Evolutionary conservation across 2,888 invertebrate species (phyloP), one percentile per base, ranked within the genome.

Genomic region (Urechis unicinctus): DNA sequence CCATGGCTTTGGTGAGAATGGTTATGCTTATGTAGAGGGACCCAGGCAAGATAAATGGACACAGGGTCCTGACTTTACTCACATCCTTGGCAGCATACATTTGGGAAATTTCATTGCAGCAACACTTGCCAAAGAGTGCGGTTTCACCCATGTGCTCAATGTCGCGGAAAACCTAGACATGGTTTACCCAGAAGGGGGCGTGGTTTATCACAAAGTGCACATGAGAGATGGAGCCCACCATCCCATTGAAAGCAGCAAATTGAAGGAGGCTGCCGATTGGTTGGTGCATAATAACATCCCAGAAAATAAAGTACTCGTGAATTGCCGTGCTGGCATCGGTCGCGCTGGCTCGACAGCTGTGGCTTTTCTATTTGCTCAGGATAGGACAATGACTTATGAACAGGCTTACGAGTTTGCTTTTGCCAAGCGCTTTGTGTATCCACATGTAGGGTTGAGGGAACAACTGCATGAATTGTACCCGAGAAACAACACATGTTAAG

Each of bases 91-190:
- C 24, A 46, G 45, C 26, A 57, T 65, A n/a, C 47, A 62, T 46
- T 55, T 66, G n/a, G 66, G 66, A 9, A 66, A 66, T 43, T 65
- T 63, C 53, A 63, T 61, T n/a, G 65, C 66, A 24, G 64, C 66
- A 1, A 50, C 61, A 1, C 49, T 57, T 3, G 63, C 63, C 6
- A 58, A 60, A 30, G 44, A 61, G 44, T 53, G 55, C 28, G 61
- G 58, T 1, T 62, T 63, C 47, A 65, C 64, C 22, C 58, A 59
- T 6, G 56, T 66, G 1, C 55, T 66, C 6, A 66, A 66, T 50
- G 56, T 65, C 6, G 65, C 66, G 2, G 63, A 63, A 24, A 60
- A 60, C 42, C 55, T 63, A 24, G 63, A 62, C 29, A 57, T 66
- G 25, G 56, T 62, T 26, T 54, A 57, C 0, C 53, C 60, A 45